Evolutionary conservation across 2,797 vertebrate genomes (phyloP).

Genomic region (Etheostoma nigrum): DNA sequence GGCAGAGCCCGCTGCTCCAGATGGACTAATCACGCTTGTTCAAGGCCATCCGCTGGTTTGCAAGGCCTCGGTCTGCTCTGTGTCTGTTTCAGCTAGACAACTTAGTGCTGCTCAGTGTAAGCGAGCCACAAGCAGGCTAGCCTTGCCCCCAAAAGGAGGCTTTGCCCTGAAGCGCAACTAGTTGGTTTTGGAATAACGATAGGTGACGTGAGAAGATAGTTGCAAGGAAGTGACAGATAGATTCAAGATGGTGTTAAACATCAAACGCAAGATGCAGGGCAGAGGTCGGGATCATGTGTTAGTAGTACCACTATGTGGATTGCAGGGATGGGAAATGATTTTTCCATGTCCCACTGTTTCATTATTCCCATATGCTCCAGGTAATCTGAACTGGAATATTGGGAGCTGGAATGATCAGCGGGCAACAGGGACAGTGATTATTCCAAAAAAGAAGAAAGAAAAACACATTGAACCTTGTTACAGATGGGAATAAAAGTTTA

Average conservation of each 20-base stretch:
- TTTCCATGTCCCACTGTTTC: constrained; percentile 78
- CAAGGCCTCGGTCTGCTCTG: constrained; percentile 64
- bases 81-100: constrained; percentile 59
- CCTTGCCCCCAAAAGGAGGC: constrained; percentile 36
- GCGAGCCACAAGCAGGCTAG: constrained; percentile 32
- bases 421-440: constrained; percentile 76
- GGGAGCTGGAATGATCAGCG: constrained; percentile 66
- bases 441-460: constrained; percentile 50
- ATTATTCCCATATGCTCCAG: constrained; percentile 83
- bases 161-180: constrained; percentile 43
- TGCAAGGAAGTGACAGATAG: constrained; percentile 75
- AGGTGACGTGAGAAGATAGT: constrained; percentile 64
- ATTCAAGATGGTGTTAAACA: constrained; percentile 80
- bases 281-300: constrained; percentile 60
- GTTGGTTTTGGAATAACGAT: constrained; percentile 63
- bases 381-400: constrained; percentile 79
- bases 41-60: constrained; percentile 77
- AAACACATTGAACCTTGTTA: constrained; percentile 49
- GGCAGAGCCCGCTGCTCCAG: constrained; percentile 71
- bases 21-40: constrained; percentile 79
- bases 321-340: constrained; percentile 75
- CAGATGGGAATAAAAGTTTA: constrained; percentile 70
- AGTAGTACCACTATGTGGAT: constrained; percentile 61
- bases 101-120: constrained; percentile 58
- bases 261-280: constrained; percentile 60